Evolutionary conservation across 2,797 vertebrate species (phyloP).

Genomic region (Okamejei kenojei): DNA sequence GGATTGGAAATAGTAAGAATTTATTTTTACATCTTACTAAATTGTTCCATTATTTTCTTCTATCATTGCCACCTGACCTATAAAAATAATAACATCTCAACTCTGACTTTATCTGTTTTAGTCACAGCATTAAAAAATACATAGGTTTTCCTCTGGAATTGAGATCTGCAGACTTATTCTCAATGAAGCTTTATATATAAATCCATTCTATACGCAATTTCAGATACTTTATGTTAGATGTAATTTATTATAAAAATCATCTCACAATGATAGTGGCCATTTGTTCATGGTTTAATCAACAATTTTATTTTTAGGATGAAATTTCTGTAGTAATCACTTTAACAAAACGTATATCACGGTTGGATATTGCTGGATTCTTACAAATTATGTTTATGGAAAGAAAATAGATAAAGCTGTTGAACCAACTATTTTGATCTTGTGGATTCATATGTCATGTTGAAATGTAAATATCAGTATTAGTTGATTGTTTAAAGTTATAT

Average conservation of each 20-base stretch:
- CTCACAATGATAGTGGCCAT: neutral
- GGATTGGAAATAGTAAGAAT: neutral
- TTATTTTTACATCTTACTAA: neutral
- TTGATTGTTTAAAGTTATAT: neutral
- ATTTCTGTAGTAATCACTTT: neutral
- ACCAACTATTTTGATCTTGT: neutral
- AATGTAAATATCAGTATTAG: neutral
- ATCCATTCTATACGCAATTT: neutral
- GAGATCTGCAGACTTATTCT: neutral
- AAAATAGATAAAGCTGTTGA: neutral
- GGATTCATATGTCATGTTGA: neutral
- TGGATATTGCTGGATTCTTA: neutral
- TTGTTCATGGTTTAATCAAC: neutral
- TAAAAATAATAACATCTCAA: neutral
- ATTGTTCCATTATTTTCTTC: neutral
- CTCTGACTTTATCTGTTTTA: neutral
- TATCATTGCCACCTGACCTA: neutral
- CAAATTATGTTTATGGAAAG: neutral
- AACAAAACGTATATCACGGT: neutral
- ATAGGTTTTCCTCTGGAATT: neutral
- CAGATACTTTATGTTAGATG: neutral
- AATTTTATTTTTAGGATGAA: neutral
- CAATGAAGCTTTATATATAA: neutral
- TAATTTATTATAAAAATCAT: neutral
- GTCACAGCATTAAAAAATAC: neutral